Evolutionary conservation across 2,113 vertebrate genomes (phyloP).

Genomic region (Parus major): DNA sequence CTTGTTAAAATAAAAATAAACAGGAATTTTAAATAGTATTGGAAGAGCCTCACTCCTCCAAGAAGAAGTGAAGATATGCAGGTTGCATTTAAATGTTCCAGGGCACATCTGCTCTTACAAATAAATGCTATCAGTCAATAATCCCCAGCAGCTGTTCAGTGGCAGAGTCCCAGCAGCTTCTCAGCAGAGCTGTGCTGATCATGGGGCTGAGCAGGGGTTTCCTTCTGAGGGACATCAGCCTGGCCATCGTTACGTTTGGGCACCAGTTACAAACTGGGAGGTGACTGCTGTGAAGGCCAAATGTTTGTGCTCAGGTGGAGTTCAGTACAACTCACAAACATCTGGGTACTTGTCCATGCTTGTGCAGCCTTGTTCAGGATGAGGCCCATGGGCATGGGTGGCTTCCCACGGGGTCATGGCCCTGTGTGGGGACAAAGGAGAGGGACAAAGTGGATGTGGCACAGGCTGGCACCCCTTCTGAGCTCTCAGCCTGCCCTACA

Average conservation of each 20-base stretch:
- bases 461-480: fast-evolving
- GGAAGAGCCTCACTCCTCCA: background rate
- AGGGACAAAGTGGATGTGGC: fast-evolving
- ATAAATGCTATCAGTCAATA: background rate
- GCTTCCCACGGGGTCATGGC: background rate
- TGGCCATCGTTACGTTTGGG: background rate
- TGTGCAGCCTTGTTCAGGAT: background rate
- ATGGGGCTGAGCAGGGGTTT: background rate
- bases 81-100: background rate
- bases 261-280: background rate
- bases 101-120: background rate
- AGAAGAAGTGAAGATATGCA: background rate
- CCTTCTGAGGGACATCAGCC: background rate
- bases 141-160: background rate
- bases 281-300: background rate
- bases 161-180: background rate
- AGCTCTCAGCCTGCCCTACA: background rate
- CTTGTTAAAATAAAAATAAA: background rate
- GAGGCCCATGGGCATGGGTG: background rate
- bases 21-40: background rate
- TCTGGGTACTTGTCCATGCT: fast-evolving
- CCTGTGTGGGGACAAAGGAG: background rate
- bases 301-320: background rate
- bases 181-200: background rate
- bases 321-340: background rate